phyloP scores from a whole-genome alignment of 2,113 vertebrate genomes.

The Corythornis madagascariensis region DNA sequence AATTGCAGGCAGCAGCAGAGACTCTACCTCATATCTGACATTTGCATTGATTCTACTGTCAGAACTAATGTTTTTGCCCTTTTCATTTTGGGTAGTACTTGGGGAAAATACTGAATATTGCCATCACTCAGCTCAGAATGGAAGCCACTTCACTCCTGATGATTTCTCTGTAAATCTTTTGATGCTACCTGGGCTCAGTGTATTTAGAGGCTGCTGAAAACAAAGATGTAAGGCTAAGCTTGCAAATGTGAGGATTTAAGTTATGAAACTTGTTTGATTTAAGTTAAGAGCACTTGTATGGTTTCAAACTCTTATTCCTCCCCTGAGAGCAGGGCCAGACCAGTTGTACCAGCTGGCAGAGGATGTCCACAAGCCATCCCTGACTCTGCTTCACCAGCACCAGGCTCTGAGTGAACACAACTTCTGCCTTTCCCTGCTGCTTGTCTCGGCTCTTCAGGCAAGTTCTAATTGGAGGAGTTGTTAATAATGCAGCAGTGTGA shows the following conservation, averaged over 20 bases:
- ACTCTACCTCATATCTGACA: neutral
- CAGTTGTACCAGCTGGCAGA: neutral
- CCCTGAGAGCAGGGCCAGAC: neutral
- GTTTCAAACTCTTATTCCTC: neutral
- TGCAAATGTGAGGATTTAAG: neutral
- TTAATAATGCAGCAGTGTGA: neutral
- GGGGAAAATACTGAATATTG: neutral
- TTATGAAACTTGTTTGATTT: neutral
- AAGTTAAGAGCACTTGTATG: neutral
- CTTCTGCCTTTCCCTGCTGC: neutral
- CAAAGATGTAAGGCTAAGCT: neutral
- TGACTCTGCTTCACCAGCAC: neutral
- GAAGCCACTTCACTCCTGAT: neutral
- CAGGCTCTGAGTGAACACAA: neutral
- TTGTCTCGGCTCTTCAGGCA: neutral
- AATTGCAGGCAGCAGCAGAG: neutral
- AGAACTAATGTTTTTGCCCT: neutral
- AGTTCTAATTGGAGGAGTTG: neutral
- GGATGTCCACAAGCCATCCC: neutral
- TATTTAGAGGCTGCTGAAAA: neutral
- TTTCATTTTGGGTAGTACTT: neutral
- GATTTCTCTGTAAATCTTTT: neutral
- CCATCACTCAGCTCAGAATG: neutral
- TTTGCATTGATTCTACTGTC: neutral
- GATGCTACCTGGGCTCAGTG: neutral